Evolutionary conservation across 2,888 invertebrate species (phyloP).

Genomic region (Smittia aterrima): DNA sequence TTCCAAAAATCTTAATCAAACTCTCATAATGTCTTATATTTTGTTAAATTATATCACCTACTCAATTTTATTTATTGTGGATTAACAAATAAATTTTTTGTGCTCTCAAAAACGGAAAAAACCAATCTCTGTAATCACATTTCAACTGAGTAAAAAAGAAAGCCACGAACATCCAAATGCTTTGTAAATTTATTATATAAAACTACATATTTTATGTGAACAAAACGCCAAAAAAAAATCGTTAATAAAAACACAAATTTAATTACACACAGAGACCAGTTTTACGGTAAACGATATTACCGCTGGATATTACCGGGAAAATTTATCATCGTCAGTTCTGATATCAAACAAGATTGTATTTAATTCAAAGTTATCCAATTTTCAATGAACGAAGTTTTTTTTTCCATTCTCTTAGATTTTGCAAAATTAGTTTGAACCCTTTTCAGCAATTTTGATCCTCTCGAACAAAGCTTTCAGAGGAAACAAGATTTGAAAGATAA

Average conservation of each 20-base stretch:
- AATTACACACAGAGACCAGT: slow-evolving; percentile 1
- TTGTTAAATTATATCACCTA: slow-evolving; percentile 30
- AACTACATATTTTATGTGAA: slow-evolving; percentile 29
- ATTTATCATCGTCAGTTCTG: too few relatives aligned
- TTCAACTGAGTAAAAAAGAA: slow-evolving; percentile 2
- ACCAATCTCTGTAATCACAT: not conserved
- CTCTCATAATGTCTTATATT: slow-evolving; percentile 39
- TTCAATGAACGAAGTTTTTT: too few relatives aligned
- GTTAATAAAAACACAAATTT: slow-evolving; percentile 27
- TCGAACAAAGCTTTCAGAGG: too few relatives aligned
- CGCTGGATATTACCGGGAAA: too few relatives aligned
- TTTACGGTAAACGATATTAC: too few relatives aligned
- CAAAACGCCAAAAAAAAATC: slow-evolving; percentile 24
- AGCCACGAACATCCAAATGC: not conserved
- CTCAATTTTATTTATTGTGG: slow-evolving; percentile 30
- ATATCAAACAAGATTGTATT: too few relatives aligned
- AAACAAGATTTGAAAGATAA: too few relatives aligned
- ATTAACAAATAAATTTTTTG: slow-evolving; percentile 22
- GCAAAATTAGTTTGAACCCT: too few relatives aligned
- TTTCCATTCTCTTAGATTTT: too few relatives aligned
- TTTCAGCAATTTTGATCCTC: too few relatives aligned
- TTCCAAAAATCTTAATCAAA: slow-evolving; percentile 24
- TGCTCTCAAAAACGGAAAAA: slow-evolving; percentile 25
- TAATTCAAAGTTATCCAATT: too few relatives aligned
- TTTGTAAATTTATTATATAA: slow-evolving; percentile 31